Evolutionary conservation across 2,797 vertebrate species (phyloP), one percentile per base, ranked within the genome.

Genomic region (Staurois parvus): DNA sequence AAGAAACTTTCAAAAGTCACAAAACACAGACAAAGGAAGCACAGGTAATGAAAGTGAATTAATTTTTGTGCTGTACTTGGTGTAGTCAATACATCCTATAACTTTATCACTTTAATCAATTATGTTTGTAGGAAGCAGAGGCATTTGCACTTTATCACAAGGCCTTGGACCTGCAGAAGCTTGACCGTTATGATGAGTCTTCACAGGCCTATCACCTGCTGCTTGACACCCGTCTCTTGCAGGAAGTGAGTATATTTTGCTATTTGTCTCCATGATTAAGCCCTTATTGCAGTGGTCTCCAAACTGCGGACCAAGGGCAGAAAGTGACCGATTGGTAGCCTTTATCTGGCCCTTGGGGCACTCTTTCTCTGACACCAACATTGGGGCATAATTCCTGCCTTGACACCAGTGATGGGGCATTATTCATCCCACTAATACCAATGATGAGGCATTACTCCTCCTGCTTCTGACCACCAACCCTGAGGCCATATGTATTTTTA

Each of bases 21-120:
- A 99, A 99, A 88, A 96, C 96, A 79, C 97, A 94, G 91, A 99
- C 98, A 0, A 99, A 99, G 91, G 98, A 99, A 89, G 98, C 98
- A 59, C 98, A 99, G 94, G 98, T 98, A 77, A 85, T 88, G 48
- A 52, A 17, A 52, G 48, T 52, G 7, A 24, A 59, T 56, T 56
- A 56, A 19, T 56, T 56, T 6, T 56, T 24, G 21, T 13, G 19
- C 21, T 24, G 1, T 72, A 24, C 26, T 10, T 42, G 69, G 30
- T 30, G 2, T 70, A n/a, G 6, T 13, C 19, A 24, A 32, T 8
- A 24, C 30, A 45, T 11, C 5, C 2, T n/a, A 37, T 59, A 17
- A 72, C 11, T 42, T n/a, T 66, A 26, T 28, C 62, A 6, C 52
- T 10, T n/a, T 72, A n/a, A 17, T 2, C 79, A 3, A 76, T 88